Conservation (phyloP, 2,888 invertebrate species). For the Cryptocephalus primarius region DNA sequence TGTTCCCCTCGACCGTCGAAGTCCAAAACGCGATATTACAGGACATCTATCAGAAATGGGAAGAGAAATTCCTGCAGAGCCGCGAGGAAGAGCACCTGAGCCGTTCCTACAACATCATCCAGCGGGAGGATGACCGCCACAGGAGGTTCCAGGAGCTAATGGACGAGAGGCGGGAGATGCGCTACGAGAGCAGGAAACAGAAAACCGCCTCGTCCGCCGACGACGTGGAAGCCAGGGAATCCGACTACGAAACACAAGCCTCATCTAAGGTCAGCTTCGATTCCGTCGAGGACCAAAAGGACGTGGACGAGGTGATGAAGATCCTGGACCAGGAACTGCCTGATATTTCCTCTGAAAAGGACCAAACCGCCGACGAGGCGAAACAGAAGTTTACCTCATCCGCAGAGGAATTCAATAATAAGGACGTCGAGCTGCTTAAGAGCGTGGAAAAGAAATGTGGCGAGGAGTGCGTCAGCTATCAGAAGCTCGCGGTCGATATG, state of each 20-base stretch:
- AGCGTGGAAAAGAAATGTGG: slow-evolving; percentile 31
- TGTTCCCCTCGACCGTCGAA: not conserved
- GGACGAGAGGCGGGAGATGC: slow-evolving; percentile 22
- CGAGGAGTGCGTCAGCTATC: slow-evolving; percentile 39
- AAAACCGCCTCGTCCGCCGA: slow-evolving; percentile 2
- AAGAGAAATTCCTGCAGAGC: slow-evolving; percentile 34
- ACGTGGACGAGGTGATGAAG: slow-evolving; percentile 37
- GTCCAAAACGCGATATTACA: slow-evolving; percentile 10
- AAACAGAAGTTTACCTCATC: slow-evolving; percentile 37
- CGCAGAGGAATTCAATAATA: slow-evolving; percentile 38
- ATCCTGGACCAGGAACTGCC: slow-evolving; percentile 33
- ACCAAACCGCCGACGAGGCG: slow-evolving; percentile 42
- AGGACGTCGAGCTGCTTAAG: slow-evolving; percentile 38
- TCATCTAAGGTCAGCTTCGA: slow-evolving; percentile 29
- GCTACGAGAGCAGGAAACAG: slow-evolving; percentile 22
- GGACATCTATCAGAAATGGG: slow-evolving; percentile 23
- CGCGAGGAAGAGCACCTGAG: slow-evolving; percentile 14
- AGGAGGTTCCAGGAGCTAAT: slow-evolving; percentile 23
- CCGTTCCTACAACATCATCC: slow-evolving; percentile 12
- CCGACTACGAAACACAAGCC: not conserved
- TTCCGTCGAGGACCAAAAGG: slow-evolving; percentile 41
- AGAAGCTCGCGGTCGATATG: slow-evolving; percentile 35
- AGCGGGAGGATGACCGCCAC: slow-evolving; percentile 24
- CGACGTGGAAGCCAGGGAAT: not conserved
- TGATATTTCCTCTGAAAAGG: slow-evolving; percentile 37